phyloP scores from a whole-genome alignment of 2,888 invertebrate genomes.

The Drosophila antonietae region DNA sequence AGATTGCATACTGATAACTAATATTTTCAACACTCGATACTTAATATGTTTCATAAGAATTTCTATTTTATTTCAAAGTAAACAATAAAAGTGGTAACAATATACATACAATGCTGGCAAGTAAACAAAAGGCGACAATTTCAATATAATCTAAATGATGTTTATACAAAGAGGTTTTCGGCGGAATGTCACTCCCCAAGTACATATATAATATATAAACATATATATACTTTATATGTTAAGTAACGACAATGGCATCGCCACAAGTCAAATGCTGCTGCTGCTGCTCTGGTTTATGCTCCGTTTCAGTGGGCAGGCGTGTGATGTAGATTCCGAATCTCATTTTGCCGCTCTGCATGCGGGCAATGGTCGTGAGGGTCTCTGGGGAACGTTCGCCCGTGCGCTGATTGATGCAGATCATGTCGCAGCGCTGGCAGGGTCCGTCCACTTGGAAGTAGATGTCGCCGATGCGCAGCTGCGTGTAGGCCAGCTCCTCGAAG shows the following conservation, averaged over 20 bases:
- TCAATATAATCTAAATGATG: neutral
- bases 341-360: conserved; percentile 90
- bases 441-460: conserved; percentile 88
- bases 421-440: conserved; percentile 95
- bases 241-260: conserved; percentile 32
- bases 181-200: neutral
- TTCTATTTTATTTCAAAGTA: neutral
- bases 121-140: neutral
- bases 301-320: conserved; percentile 26
- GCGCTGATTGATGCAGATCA: conserved; percentile 96
- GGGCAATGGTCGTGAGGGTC: conserved; percentile 90
- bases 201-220: neutral
- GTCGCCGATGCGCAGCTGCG: conserved; percentile 88
- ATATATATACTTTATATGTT: neutral
- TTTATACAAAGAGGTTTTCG: too few species aligned
- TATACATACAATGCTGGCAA: neutral
- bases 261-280: conserved; percentile 47
- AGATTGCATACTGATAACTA: too few species aligned
- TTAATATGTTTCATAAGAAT: neutral
- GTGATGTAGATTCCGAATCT: conserved; percentile 92
- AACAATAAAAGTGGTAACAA: neutral
- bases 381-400: conserved; percentile 92
- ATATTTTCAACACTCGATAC: too few species aligned
- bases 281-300: conserved; percentile 2
- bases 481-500: conserved; percentile 92